Base-by-base conservation (phyloP, 2,797 vertebrate genomes). In the Anguilla obscura region DNA sequence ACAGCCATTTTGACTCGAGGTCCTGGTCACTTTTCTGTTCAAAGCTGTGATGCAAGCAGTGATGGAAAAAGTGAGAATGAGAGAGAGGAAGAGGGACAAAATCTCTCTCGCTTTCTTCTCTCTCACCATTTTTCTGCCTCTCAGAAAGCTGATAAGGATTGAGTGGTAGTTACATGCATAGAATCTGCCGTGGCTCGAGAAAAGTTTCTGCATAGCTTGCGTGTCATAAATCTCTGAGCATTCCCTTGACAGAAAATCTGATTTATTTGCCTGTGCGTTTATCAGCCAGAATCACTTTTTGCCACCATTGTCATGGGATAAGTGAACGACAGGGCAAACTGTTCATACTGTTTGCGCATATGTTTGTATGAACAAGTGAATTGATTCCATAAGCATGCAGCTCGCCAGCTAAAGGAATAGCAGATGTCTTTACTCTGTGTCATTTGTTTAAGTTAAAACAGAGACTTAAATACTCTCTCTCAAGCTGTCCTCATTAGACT, bases 211-310 rank as follows among this genome's bases (percentile, higher is more conserved):
- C 66, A 71, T 69, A 83, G 87, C 79, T 54, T 84, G 87, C 54
- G 45, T 79, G 85, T 85, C 9, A 90, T 90, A 86, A 88, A 87
- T 91, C 88, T 86, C 56, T 63, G 86, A 87, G 71, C 80, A 66
- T 90, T 89, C 88, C 86, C 82, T 45, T 40, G 86, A 88, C 63
- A 87, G 60, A 82, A 50, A 82, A 85, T 85, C 79, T 30, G 87
- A 54, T 87, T 86, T n/a, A 27, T 84, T 86, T 88, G 88, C 87
- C 74, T 84, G 79, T 76, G 84, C 69, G 85, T 87, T 58, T 80
- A 91, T 91, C 89, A 89, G 87, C 88, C 24, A 24, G 86, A 84
- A 89, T 89, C 88, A 66, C 66, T 7, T 40, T 60, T 84, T 45
- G 3, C 16, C 3, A 21, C 52, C 54, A 83, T 82, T 74, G 86